Conservation (phyloP, 2,113 vertebrate genomes). For the Cinclus mexicanus region DNA sequence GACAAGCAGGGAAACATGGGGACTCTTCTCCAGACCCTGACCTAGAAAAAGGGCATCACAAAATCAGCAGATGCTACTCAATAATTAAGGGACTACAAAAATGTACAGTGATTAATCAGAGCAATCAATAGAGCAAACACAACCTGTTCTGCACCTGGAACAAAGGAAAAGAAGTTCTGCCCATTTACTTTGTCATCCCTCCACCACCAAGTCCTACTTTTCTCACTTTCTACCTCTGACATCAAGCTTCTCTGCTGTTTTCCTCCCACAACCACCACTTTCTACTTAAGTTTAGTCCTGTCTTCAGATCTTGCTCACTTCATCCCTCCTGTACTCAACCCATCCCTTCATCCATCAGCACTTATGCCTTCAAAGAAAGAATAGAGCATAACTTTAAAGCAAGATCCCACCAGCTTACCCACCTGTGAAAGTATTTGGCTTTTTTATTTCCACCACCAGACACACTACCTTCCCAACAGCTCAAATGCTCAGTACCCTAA, state of each 20-base stretch:
- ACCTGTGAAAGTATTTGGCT: background rate
- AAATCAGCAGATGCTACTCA: background rate
- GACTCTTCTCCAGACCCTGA: background rate
- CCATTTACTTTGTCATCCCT: background rate
- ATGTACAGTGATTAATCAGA: fast-evolving
- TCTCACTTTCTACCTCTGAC: background rate
- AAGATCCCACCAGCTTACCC: background rate
- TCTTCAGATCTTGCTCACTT: background rate
- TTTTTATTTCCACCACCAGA: background rate
- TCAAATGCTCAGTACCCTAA: background rate
- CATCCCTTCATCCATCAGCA: background rate
- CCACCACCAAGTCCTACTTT: background rate
- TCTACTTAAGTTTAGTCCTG: background rate
- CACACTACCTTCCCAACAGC: background rate
- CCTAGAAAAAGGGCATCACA: background rate
- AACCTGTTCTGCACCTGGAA: background rate
- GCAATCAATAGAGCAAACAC: background rate
- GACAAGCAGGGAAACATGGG: background rate
- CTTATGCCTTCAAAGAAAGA: background rate
- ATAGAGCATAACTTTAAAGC: background rate
- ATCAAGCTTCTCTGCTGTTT: background rate
- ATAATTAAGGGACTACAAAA: background rate
- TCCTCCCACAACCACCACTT: background rate
- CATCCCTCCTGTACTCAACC: background rate
- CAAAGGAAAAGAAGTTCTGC: background rate